phyloP scores from a whole-genome alignment of 2,888 invertebrate genomes.

The Sarcophaga variegata region DNA sequence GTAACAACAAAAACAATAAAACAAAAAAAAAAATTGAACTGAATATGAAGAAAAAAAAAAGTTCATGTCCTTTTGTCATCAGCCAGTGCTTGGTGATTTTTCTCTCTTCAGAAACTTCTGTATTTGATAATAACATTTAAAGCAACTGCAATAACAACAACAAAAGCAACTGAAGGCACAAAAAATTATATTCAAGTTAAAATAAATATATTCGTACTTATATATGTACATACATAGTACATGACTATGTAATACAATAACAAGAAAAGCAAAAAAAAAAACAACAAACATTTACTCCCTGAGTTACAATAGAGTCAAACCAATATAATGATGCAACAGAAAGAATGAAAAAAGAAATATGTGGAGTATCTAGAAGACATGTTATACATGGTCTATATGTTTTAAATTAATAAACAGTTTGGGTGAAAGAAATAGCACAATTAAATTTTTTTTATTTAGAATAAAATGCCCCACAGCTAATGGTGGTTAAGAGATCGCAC shows the following conservation, averaged over 20 bases:
- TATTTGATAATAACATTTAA: constrained; percentile 56
- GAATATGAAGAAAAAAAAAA: neutral
- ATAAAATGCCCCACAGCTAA: too few species aligned
- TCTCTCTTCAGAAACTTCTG: constrained; percentile 50
- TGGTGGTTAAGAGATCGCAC: too few species aligned
- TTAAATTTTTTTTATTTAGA: too few species aligned
- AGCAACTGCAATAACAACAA: constrained; percentile 36
- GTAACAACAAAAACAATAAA: constrained; percentile 12
- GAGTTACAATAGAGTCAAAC: constrained; percentile 27
- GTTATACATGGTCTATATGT: constrained; percentile 45
- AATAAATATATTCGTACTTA: neutral
- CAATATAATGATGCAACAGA: constrained; percentile 36
- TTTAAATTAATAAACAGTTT: constrained; percentile 51
- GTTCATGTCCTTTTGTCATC: constrained; percentile 66
- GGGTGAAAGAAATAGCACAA: neutral
- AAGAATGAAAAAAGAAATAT: constrained; percentile 9
- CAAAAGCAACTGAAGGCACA: constrained; percentile 38
- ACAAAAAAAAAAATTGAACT: neutral
- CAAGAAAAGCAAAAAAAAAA: neutral
- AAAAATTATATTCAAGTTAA: constrained; percentile 47
- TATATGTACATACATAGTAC: neutral
- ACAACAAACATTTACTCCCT: neutral
- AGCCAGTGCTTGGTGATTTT: constrained; percentile 59
- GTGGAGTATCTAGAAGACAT: constrained; percentile 29
- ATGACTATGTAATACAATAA: neutral